These are phyloP conservation scores for Epinephelus malabaricus DNA, from an alignment of 2,797 vertebrate genomes.

Conservation along the genomic window DNA sequence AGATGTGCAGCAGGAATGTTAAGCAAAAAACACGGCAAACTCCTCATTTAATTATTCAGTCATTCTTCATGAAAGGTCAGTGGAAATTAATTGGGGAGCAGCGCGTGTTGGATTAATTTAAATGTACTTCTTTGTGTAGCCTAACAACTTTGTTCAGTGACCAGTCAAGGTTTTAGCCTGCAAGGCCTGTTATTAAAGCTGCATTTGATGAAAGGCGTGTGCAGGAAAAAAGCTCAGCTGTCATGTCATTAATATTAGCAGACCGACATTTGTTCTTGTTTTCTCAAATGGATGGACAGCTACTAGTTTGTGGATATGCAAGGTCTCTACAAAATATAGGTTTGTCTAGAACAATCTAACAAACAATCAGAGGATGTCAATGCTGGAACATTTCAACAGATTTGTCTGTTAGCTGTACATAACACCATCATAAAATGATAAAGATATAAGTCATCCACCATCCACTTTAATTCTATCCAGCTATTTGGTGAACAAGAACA, in stretches of 20 bases:
- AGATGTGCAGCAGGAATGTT: slow-evolving; percentile 21
- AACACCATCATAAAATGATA: too few species aligned
- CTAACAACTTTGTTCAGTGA: slow-evolving; percentile 25
- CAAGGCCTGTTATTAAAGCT: slow-evolving; percentile 1
- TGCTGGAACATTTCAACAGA: too few species aligned
- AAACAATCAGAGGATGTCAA: too few species aligned
- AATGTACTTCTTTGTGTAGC: slow-evolving; percentile 36
- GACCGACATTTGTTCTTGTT: neutral
- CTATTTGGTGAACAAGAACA: too few species aligned
- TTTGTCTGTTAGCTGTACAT: too few species aligned
- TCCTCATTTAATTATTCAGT: slow-evolving; percentile 45
- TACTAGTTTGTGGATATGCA: neutral
- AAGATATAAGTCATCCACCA: too few species aligned
- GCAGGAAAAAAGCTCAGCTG: slow-evolving; percentile 9
- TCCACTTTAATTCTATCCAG: too few species aligned
- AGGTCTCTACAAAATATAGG: neutral
- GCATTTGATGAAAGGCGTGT: slow-evolving; percentile 19
- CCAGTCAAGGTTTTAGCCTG: slow-evolving; percentile 18
- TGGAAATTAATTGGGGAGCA: slow-evolving; percentile 40
- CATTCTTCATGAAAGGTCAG: slow-evolving; percentile 45
- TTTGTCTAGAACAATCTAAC: neutral
- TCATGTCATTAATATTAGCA: neutral
- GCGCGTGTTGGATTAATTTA: slow-evolving; percentile 45
- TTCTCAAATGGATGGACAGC: neutral
- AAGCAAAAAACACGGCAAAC: slow-evolving; percentile 6